Evolutionary conservation across 2,797 vertebrate species (phyloP).

Genomic region (Rachycentron canadum): DNA sequence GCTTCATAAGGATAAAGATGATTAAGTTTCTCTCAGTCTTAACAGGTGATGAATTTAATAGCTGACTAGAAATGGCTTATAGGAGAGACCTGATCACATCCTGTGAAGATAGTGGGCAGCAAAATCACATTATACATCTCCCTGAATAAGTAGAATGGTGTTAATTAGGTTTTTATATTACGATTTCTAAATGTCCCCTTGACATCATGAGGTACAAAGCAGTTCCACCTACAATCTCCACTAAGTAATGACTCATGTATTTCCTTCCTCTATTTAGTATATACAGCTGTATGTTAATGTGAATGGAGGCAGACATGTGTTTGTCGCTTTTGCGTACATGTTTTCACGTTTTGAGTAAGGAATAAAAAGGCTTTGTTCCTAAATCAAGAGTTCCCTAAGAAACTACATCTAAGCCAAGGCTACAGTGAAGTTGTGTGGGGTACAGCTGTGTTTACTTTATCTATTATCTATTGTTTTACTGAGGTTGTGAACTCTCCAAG

Average conservation of each 20-base stretch:
- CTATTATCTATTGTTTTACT: conserved; percentile 49
- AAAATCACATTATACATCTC: conserved; percentile 6
- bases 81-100: conserved; percentile 16
- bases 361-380: conserved; percentile 27
- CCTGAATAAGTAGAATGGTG: conserved; percentile 2
- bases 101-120: conserved; percentile 28
- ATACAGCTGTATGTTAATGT: conserved; percentile 22
- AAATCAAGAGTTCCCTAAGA: conserved; percentile 34
- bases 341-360: conserved; percentile 20
- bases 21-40: background rate
- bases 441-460: conserved; percentile 40
- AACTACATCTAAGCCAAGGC: conserved; percentile 27
- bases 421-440: conserved; percentile 11
- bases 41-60: conserved; percentile 25
- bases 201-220: background rate
- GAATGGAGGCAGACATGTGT: conserved; percentile 1
- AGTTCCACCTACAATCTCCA: conserved; percentile 13
- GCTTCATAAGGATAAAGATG: background rate
- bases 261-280: conserved; percentile 36
- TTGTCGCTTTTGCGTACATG: background rate
- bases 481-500: conserved; percentile 44
- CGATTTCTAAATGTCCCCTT: background rate
- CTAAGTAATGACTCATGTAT: background rate
- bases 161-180: background rate
- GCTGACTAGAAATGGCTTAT: conserved; percentile 6